Percentiles rank a stretch among this genome's conserved stretches.
Evolutionary conservation across 64 coral and sea anemone species (phyloP).

Genomic region (Porites lutea): DNA sequence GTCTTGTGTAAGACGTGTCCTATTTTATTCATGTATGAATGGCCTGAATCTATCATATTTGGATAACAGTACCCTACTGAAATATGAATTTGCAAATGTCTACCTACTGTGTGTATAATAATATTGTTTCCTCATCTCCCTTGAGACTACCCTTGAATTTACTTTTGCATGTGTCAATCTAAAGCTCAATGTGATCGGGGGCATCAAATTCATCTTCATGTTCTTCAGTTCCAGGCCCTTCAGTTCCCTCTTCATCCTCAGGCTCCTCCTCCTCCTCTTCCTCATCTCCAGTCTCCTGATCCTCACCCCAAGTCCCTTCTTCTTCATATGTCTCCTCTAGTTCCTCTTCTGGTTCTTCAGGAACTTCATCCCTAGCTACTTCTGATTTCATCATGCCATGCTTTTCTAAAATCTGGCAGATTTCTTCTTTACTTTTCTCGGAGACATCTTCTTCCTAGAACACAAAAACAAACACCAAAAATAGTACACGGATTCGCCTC

Average conservation of each 20-base stretch:
- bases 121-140: not conserved
- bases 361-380: conserved; percentile 47
- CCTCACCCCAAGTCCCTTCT: conserved; percentile 40
- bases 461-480: not conserved
- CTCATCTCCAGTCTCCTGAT: conserved; percentile 46
- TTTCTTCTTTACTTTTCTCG: conserved; percentile 50
- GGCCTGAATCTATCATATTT: no score
- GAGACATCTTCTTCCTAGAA: conserved; percentile 65
- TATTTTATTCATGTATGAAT: no score
- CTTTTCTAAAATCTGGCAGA: conserved; percentile 45
- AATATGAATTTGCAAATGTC: no score
- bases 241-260: conserved; percentile 38
- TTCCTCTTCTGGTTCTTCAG: conserved; percentile 55
- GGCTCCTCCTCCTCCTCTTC: conserved; percentile 39
- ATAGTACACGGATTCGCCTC: not conserved
- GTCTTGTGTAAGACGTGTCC: no score
- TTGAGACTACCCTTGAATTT: not conserved
- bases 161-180: not conserved
- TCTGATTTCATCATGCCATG: conserved; percentile 56
- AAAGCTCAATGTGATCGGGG: conserved; percentile 43
- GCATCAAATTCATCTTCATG: conserved; percentile 12
- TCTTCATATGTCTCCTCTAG: conserved; percentile 8
- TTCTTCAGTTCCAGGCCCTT: conserved; percentile 37
- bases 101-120: not conserved
- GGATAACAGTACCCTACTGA: no score